Evolutionary conservation across 2,113 vertebrate species (phyloP).

Genomic region (Carassius auratus): DNA sequence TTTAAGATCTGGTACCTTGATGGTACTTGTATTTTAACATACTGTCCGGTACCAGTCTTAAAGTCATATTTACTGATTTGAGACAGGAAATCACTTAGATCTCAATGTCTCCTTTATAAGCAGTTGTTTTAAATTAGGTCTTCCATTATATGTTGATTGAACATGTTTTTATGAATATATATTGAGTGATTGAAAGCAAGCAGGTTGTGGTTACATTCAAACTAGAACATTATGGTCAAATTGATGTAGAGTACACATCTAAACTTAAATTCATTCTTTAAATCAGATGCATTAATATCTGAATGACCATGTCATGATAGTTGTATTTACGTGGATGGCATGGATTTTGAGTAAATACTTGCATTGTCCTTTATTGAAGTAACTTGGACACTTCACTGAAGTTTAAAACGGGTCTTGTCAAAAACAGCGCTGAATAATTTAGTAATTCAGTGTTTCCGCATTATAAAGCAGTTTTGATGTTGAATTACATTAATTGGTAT

Average conservation of each 20-base stretch:
- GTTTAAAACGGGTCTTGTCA: background rate
- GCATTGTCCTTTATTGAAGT: background rate
- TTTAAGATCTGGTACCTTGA: conserved; percentile 8
- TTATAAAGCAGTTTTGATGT: background rate
- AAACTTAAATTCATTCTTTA: background rate
- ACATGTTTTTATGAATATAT: conserved; percentile 9
- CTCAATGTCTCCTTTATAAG: background rate
- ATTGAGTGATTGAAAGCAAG: conserved; percentile 6
- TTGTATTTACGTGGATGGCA: background rate
- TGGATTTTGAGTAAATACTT: background rate
- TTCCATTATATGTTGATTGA: conserved; percentile 23
- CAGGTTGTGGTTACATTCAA: background rate
- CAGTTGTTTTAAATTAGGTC: conserved; percentile 28
- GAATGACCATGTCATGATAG: background rate
- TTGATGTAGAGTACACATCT: background rate
- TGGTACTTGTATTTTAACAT: background rate
- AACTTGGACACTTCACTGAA: background rate
- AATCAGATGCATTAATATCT: background rate
- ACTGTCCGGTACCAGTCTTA: background rate
- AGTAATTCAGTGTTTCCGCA: background rate
- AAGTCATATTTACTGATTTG: background rate
- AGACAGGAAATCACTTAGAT: background rate
- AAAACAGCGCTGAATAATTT: background rate
- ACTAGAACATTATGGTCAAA: background rate
- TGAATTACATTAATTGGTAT: conserved; percentile 24